Evolutionary conservation across 2,888 invertebrate genomes (phyloP), one percentile per base, ranked within the genome.

Genomic region (Drosophila lutescens): DNA sequence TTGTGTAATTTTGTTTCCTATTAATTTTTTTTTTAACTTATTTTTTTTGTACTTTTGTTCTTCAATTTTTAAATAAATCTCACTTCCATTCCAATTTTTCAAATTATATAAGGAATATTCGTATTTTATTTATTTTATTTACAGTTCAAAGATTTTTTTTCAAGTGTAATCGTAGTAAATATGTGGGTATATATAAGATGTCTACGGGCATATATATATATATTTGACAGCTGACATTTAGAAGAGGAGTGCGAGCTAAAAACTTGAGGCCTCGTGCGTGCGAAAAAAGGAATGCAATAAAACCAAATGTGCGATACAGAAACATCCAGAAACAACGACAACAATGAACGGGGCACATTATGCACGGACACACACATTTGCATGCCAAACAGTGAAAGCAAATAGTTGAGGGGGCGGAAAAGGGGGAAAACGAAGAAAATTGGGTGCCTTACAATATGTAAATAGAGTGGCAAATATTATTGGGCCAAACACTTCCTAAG

Each of bases 141-240:
- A 12, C 4, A 34, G 3, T 20, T 20, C 2, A 5, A 4, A 0
- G 17, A 1, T 5, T 0, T 20, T 47, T 15, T 5, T 47, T 2
- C 10, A 5, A 15, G 30, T 47, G 15, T 10, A 15, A 4, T 1
- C 9, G 5, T 30, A 10, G 13, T 15, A 15, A 12, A 32, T 32
- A 32, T 46, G 13, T 30, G 3, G 36, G 15, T 32, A 20, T 20
- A 30, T 5, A 55, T 40, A 38, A 32, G 17, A 46, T 36, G 17
- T 20, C 23, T 36, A 34, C 23, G 36, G 23, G 2, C 9, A 20
- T 20, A 30, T 3, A 20, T 65, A 71, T 71, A 30, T 5, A 20
- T 65, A 71, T 71, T 62, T 73, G 70, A 70, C 73, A 61, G 70
- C 63, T 70, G 70, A 70, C 70, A 73, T 73, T 62, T 62, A 32